Base-by-base conservation (phyloP, 2,888 invertebrate species). In the Holacanthella duospinosa region DNA sequence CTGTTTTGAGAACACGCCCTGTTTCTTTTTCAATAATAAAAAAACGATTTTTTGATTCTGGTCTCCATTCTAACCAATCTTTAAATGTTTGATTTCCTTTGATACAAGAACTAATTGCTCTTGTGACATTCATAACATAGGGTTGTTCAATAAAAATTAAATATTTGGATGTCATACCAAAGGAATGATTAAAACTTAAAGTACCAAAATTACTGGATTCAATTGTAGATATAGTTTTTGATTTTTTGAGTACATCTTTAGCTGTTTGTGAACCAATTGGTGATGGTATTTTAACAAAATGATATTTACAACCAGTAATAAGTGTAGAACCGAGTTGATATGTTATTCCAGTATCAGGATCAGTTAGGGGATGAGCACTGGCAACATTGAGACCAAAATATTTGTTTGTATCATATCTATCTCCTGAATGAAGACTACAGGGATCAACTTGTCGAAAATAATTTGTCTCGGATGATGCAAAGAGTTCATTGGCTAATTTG, bases 61-160 rank as follows among this genome's bases (percentile, higher is more conserved):
- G 77, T 44, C 74, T 74, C 76, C 78, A 80, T 43, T 78, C 77
- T 60, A 80, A 72, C 66, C 77, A 76, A 2, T 48, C 48, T 21
- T 48, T 48, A 21, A 48, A 48, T n/a, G 48, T 48, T 48, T 48
- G 48, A 48, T 48, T 48, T 21, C 48, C 48, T 21, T 48, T 48
- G 78, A 77, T 12, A 74, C 73, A 27, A 9, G 55, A 36, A 79
- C 69, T 21, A 76, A 71, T 29, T 71, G 75, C 0, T 77, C 71
- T 9, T 58, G 59, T 12, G 56, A 78, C 73, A 1, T 76, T 67
- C 48, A 81, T 61, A 21, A 63, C 63, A 55, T 56, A 69, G 1
- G 82, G 80, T 65, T 79, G 80, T 70, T 82, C 82, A 44, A 81
- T 74, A 62, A 81, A 76, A 21, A 82, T 74, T 28, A 81, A 74